Evolutionary conservation across 2,888 invertebrate species (phyloP), one percentile per base, ranked within the genome.

Genomic region (Anaspis maculata): DNA sequence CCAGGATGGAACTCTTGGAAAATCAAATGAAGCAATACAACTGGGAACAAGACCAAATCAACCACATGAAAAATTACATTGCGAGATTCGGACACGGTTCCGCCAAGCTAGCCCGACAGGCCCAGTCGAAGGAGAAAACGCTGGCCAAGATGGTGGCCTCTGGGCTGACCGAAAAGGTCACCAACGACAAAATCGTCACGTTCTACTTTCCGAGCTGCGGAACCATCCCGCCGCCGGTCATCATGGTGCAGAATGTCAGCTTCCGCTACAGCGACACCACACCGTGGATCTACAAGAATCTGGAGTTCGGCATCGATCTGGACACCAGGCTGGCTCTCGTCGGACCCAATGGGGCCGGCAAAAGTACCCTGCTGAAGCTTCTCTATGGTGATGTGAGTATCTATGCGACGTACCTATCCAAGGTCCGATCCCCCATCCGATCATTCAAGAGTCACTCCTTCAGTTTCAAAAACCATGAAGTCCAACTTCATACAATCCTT

Each of bases 21-120:
- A 98, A 98, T 66, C 98, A 99, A 69, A 88, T 86, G 79, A 99
- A 99, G 64, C 91, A 92, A 59, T 98, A 96, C 68, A 92, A 95
- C 57, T 98, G 98, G 98, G 97, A 99, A 67, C 98, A 99, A 64
- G 94, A 95, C 67, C 97, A 98, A 69, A 97, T 99, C 44, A 76
- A 91, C 39, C 92, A 98, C 59, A 99, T 98, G 97, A 98, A 98
- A 80, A 95, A 97, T 64, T 98, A 98, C 65, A 96, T 98, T 46
- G 97, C 97, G 0, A 76, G 98, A 32, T 98, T 99, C 67, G 98
- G 98, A 74, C 98, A 98, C 72, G 98, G 98, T 56, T 94, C 92
- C 9, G 98, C 97, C 0, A 98, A 98, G 69, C 68, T 99, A 45
- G 98, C 98, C 1, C 75, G 98, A 38, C 98, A 99, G 64, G 98